A percentile compares a stretch with the other conserved stretches of the same genome.
Conservation (phyloP, 2,797 vertebrate species). For the Gallinago stenura region DNA sequence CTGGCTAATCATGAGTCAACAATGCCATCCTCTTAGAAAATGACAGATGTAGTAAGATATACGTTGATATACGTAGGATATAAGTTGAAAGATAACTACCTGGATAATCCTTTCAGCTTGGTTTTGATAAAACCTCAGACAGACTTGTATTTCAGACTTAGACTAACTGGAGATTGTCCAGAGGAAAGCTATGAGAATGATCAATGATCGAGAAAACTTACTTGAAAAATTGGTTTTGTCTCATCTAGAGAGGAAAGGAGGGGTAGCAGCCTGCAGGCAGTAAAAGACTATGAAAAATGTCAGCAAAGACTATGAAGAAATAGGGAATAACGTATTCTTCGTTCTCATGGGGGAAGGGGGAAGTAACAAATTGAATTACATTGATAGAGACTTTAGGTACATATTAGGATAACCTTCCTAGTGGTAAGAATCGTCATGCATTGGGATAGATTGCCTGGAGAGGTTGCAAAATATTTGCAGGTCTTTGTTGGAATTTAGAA, state of each 20-base stretch:
- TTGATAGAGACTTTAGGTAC: not conserved
- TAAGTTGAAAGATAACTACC: not conserved
- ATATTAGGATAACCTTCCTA: not conserved
- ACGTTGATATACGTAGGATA: not conserved
- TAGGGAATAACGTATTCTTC: not conserved
- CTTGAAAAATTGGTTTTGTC: not conserved
- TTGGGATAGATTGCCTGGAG: not conserved
- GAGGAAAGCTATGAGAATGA: not conserved
- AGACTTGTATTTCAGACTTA: not conserved
- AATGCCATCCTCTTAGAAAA: not conserved
- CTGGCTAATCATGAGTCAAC: not conserved
- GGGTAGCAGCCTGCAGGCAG: not conserved
- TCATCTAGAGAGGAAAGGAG: not conserved
- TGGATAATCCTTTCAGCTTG: not conserved
- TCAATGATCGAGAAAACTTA: not conserved
- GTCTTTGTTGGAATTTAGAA: not conserved
- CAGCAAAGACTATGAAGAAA: not conserved
- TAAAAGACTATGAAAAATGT: not conserved
- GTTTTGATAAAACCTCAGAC: not conserved
- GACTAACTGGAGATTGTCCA: not conserved
- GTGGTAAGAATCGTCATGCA: not conserved
- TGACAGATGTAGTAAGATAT: not conserved
- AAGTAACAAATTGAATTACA: not conserved
- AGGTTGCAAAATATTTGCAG: not conserved
- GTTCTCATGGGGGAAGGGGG: accelerated